Conservation (phyloP, 2,113 vertebrate species). For the Morone saxatilis region DNA sequence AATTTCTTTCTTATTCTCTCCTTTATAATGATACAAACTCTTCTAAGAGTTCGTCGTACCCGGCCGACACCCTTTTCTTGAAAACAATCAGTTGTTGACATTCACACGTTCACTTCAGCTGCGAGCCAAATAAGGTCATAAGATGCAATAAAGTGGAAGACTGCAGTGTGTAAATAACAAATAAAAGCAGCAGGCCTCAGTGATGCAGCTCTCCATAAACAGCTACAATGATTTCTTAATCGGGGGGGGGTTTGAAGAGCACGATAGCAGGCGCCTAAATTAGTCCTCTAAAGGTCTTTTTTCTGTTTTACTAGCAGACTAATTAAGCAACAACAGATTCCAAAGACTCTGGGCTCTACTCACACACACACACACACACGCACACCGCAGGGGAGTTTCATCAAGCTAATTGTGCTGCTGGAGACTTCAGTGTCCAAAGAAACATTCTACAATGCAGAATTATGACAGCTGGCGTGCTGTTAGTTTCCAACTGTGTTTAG, state of each 20-base stretch:
- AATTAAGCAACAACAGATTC: conserved; percentile 67
- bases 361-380: background rate
- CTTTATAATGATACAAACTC: background rate
- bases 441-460: conserved; percentile 14
- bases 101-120: conserved; percentile 5
- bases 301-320: conserved; percentile 57
- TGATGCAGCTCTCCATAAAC: conserved; percentile 59
- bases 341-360: conserved; percentile 19
- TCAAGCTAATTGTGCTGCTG: conserved; percentile 9
- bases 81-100: conserved; percentile 17
- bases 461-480: conserved; percentile 33
- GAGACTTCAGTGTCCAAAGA: conserved; percentile 21
- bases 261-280: conserved; percentile 45
- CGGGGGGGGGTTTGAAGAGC: conserved; percentile 19
- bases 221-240: conserved; percentile 26
- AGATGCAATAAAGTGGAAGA: conserved; percentile 35
- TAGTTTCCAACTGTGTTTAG: conserved; percentile 36
- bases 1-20: background rate
- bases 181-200: conserved; percentile 64
- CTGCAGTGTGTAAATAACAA: conserved; percentile 41
- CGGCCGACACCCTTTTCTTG: background rate
- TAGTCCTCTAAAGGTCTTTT: conserved; percentile 27
- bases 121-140: conserved; percentile 14
- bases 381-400: conserved; percentile 41
- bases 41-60: background rate